phyloP scores from a whole-genome alignment of 2,113 vertebrate species.

The Nyctereutes procyonoides region DNA sequence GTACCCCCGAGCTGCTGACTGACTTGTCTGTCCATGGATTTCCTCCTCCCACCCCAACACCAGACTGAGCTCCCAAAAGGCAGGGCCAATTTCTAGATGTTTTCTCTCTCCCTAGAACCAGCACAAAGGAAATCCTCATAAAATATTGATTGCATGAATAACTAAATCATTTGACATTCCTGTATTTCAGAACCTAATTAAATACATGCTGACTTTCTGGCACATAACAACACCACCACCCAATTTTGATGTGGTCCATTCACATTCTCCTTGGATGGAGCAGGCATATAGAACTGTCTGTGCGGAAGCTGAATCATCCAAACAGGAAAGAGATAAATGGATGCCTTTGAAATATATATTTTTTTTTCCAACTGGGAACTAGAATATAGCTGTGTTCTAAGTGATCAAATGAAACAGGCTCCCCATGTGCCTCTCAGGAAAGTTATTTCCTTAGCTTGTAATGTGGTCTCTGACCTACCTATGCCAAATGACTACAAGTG shows the following conservation, averaged over 20 bases:
- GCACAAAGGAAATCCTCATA: not conserved
- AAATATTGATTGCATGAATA: not conserved
- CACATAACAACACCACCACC: accelerated
- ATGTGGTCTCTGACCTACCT: not conserved
- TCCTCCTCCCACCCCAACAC: not conserved
- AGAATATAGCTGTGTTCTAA: conserved; percentile 3
- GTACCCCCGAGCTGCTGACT: not conserved
- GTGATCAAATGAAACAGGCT: not conserved
- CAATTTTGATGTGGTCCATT: accelerated
- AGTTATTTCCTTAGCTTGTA: not conserved
- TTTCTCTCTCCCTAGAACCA: not conserved
- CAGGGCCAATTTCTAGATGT: not conserved
- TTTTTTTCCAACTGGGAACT: not conserved
- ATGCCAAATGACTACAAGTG: not conserved
- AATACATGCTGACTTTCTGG: not conserved
- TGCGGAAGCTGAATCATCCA: not conserved
- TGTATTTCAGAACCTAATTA: conserved; percentile 25
- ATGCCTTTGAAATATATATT: not conserved
- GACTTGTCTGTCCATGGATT: not conserved
- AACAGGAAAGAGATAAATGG: not conserved
- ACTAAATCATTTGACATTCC: not conserved
- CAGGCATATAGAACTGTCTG: accelerated
- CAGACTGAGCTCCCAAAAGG: not conserved
- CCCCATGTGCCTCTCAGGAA: not conserved
- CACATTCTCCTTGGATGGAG: not conserved